A percentile compares a stretch with the other conserved stretches of the same genome.
Conservation (phyloP, 2,888 invertebrate species). For the Ligdia adustata region DNA sequence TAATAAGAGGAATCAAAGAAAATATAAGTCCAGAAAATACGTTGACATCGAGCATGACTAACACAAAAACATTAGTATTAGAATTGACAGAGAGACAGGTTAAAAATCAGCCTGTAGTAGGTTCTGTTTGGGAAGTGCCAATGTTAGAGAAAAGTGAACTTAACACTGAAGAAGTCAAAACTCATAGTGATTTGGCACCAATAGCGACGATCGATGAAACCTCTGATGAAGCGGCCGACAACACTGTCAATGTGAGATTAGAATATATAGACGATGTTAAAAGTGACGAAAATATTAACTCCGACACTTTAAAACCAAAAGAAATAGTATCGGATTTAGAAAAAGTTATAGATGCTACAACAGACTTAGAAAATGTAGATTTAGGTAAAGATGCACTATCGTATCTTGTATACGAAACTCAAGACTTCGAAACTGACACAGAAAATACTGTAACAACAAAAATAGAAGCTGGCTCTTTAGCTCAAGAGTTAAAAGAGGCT, state of each 20-base stretch:
- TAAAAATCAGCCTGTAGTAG: conserved; percentile 51
- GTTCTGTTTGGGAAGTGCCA: conserved; percentile 53
- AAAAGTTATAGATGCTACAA: conserved; percentile 31
- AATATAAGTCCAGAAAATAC: conserved; percentile 86
- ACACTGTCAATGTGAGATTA: conserved; percentile 42
- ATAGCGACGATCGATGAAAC: conserved; percentile 76
- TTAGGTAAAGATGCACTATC: conserved; percentile 74
- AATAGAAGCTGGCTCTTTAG: conserved; percentile 54
- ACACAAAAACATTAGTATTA: conserved; percentile 64
- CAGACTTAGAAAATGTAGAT: conserved; percentile 58
- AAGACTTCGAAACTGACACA: conserved; percentile 51
- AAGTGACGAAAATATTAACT: conserved; percentile 47
- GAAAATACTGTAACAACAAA: conserved; percentile 34
- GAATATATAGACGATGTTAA: conserved; percentile 65
- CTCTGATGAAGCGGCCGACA: conserved; percentile 59
- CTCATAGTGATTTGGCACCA: conserved; percentile 63
- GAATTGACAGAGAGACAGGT: conserved; percentile 62
- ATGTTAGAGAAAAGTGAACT: conserved; percentile 49
- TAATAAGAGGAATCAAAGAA: conserved; percentile 85
- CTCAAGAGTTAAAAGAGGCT: conserved; percentile 69
- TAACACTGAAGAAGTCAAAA: conserved; percentile 53
- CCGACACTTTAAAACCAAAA: conserved; percentile 29
- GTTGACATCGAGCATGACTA: conserved; percentile 70
- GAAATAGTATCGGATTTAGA: conserved; percentile 1
- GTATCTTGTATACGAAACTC: conserved; percentile 66